These are phyloP conservation scores for Cariama cristata DNA, from an alignment of 2,113 vertebrate genomes.

Conservation along the genomic window DNA sequence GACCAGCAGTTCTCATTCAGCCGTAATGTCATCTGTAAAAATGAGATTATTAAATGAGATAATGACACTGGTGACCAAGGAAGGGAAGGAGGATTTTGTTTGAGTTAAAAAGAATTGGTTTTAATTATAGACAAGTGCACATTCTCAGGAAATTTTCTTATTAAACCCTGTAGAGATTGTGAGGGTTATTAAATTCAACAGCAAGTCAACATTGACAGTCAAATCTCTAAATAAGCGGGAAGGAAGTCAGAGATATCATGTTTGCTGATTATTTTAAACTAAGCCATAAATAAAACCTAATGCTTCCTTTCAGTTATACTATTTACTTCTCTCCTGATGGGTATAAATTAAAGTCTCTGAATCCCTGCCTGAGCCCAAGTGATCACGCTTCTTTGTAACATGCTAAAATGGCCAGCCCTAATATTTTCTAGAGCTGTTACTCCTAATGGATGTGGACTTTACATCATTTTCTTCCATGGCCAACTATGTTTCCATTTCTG, in stretches of 20 bases:
- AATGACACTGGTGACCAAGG: neutral
- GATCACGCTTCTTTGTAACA: neutral
- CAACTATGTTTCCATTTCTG: slow-evolving; percentile 45
- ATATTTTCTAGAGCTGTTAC: neutral
- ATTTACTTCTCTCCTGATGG: neutral
- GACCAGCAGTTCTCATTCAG: slow-evolving; percentile 26
- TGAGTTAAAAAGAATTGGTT: neutral
- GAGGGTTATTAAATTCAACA: slow-evolving; percentile 9
- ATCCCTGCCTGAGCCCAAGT: neutral
- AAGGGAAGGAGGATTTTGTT: neutral
- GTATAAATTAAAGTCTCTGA: neutral
- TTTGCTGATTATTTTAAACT: slow-evolving; percentile 13
- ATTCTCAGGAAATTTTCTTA: neutral
- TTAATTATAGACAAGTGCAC: neutral
- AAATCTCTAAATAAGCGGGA: neutral
- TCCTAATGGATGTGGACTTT: neutral
- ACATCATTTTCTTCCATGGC: neutral
- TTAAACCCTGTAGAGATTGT: neutral
- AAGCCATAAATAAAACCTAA: slow-evolving; percentile 10
- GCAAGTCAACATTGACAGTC: neutral
- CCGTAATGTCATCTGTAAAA: slow-evolving; percentile 24
- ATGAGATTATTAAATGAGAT: slow-evolving; percentile 26
- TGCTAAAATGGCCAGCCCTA: neutral
- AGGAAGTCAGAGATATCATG: neutral
- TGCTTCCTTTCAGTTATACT: neutral